phyloP scores from a whole-genome alignment of 2,797 vertebrate species.

The Sphaeramia orbicularis region DNA sequence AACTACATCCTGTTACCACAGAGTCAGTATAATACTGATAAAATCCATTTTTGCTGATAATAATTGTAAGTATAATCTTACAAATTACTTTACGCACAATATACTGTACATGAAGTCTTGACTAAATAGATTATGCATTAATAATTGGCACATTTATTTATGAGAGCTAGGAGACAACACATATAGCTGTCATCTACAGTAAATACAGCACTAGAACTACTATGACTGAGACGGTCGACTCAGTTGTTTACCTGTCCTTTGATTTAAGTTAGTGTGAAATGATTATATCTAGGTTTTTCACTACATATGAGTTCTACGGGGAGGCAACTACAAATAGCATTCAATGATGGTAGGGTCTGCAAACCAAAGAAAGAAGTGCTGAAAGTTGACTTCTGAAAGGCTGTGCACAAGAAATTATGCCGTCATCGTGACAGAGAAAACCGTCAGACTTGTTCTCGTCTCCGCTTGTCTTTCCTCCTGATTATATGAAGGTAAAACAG shows the following conservation, averaged over 20 bases:
- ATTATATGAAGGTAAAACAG: constrained; percentile 63
- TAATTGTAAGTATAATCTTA: constrained; percentile 88
- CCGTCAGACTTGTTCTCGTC: constrained; percentile 55
- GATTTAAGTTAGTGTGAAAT: constrained; percentile 85
- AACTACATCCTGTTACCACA: constrained; percentile 86
- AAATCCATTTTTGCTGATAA: constrained; percentile 82
- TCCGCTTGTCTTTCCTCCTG: constrained; percentile 54
- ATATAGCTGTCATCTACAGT: constrained; percentile 88
- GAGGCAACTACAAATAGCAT: constrained; percentile 76
- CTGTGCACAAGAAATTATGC: constrained; percentile 52
- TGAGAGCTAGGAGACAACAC: constrained; percentile 89
- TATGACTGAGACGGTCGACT: constrained; percentile 72
- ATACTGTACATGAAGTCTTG: constrained; percentile 91
- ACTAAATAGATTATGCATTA: constrained; percentile 91
- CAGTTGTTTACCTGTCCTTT: constrained; percentile 80
- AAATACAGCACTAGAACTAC: constrained; percentile 90
- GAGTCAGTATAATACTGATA: constrained; percentile 90
- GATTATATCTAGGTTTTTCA: constrained; percentile 72
- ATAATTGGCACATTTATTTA: constrained; percentile 97
- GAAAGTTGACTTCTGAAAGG: constrained; percentile 53
- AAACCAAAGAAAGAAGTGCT: constrained; percentile 59
- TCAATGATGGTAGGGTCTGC: constrained; percentile 63
- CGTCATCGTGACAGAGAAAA: constrained; percentile 53
- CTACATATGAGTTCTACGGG: constrained; percentile 73
- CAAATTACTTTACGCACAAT: constrained; percentile 93